Percentiles rank a stretch among this genome's conserved stretches.
These are phyloP conservation scores for Passer montanus DNA, from an alignment of 2,113 vertebrate genomes.

Conservation along the genomic window DNA sequence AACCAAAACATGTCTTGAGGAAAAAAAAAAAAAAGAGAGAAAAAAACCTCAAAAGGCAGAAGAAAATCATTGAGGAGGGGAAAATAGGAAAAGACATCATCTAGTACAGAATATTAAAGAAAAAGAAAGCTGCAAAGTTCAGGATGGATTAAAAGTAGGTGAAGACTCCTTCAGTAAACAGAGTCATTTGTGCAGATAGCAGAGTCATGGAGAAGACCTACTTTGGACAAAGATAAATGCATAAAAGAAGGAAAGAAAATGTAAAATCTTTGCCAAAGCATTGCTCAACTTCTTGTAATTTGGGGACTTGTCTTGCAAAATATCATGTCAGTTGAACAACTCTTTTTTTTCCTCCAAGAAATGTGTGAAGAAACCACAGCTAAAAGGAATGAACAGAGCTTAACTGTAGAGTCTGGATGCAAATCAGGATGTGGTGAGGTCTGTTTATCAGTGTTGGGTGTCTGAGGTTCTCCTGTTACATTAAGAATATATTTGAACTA, in stretches of 20 bases:
- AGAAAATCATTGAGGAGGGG: neutral
- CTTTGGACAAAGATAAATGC: neutral
- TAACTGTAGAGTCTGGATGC: neutral
- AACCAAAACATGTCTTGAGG: fast-evolving
- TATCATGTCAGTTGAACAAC: neutral
- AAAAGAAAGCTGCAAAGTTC: neutral
- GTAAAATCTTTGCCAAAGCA: slow-evolving; percentile 12
- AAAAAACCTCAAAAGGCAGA: neutral
- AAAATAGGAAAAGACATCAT: fast-evolving
- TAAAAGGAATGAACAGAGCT: neutral
- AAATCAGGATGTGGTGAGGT: slow-evolving; percentile 48
- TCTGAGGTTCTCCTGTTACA: slow-evolving; percentile 24
- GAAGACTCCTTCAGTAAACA: neutral
- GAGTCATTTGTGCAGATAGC: neutral
- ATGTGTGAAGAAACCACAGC: neutral
- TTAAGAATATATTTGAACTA: neutral
- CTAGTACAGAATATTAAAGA: neutral
- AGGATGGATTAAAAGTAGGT: neutral
- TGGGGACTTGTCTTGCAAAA: slow-evolving; percentile 33
- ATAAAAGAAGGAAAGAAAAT: neutral
- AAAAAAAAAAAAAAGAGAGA: neutral
- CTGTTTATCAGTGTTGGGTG: slow-evolving; percentile 17
- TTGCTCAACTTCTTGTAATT: slow-evolving; percentile 44
- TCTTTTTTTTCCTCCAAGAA: neutral
- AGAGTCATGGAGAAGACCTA: neutral